Percentiles rank a stretch among this genome's conserved stretches.
phyloP scores from a whole-genome alignment of 2,888 invertebrate genomes.

The Octonoba sinensis region DNA sequence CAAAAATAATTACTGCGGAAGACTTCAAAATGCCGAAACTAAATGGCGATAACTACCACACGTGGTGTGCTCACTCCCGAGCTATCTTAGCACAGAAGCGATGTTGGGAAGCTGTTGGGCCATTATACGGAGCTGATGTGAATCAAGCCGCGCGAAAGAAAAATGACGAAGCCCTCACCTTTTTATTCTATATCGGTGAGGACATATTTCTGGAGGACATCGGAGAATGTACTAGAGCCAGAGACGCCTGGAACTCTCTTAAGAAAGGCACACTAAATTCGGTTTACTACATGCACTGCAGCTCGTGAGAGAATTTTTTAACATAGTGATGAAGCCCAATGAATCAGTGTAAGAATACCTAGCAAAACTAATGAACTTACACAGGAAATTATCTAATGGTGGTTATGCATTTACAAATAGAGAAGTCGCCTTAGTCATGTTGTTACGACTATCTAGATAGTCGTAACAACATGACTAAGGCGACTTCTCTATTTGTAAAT shows the following conservation, averaged over 20 bases:
- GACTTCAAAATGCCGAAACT: conserved; percentile 9
- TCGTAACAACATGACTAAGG: too few relatives aligned
- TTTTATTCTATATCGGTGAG: conserved; percentile 14
- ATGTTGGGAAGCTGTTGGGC: conserved; percentile 29
- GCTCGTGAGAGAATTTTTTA: conserved; percentile 27
- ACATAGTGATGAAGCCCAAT: conserved; percentile 8
- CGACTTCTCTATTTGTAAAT: too few relatives aligned
- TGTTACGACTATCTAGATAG: too few relatives aligned
- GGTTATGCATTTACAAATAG: not conserved
- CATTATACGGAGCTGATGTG: conserved; percentile 14
- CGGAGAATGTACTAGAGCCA: conserved; percentile 3
- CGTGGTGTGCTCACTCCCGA: conserved; percentile 9
- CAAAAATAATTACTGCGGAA: not conserved
- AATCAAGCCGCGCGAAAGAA: not conserved
- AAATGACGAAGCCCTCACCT: conserved; percentile 19
- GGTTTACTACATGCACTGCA: conserved; percentile 11
- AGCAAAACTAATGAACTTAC: conserved; percentile 6
- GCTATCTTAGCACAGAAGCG: not conserved
- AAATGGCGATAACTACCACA: conserved; percentile 11
- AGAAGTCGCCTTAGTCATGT: conserved; percentile 16
- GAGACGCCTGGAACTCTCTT: conserved; percentile 9
- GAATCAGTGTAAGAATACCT: conserved; percentile 13
- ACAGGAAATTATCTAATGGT: not conserved
- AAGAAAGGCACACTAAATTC: conserved; percentile 12
- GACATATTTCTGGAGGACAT: conserved; percentile 6